A percentile compares a stretch with the other conserved stretches of the same genome.
phyloP scores from a whole-genome alignment of 2,113 vertebrate genomes.

The Suncus etruscus region DNA sequence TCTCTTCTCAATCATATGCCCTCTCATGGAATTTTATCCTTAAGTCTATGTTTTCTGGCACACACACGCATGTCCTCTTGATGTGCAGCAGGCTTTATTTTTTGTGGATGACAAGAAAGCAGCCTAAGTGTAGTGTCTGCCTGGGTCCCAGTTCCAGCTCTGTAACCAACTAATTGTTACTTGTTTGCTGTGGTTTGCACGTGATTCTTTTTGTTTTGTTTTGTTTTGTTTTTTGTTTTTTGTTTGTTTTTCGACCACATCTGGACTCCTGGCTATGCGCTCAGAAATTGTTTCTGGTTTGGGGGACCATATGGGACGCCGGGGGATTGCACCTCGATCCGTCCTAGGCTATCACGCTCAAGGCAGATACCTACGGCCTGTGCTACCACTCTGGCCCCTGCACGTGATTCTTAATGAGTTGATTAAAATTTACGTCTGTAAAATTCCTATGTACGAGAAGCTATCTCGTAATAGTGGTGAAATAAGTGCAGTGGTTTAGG shows the following conservation, averaged over 20 bases:
- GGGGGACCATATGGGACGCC: too few relatives aligned
- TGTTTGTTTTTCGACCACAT: too few relatives aligned
- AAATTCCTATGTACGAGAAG: constrained; percentile 13
- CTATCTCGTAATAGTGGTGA: constrained; percentile 4
- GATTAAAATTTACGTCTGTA: not conserved
- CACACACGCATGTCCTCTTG: constrained; percentile 21
- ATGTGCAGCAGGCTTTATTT: constrained; percentile 31
- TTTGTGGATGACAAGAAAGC: not conserved
- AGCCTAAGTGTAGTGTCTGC: not conserved
- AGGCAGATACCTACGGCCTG: too few relatives aligned
- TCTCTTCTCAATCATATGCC: not conserved
- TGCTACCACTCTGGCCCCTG: not conserved
- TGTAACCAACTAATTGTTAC: not conserved
- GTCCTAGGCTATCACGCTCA: too few relatives aligned
- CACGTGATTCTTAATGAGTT: not conserved
- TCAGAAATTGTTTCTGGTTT: too few relatives aligned
- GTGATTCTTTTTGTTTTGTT: not conserved
- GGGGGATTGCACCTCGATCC: too few relatives aligned
- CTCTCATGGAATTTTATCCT: not conserved
- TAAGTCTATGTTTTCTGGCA: constrained; percentile 39
- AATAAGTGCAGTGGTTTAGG: not conserved
- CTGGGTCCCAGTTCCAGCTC: not conserved
- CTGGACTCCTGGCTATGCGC: too few relatives aligned
- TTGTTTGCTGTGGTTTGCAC: constrained; percentile 40
- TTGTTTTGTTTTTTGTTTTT: not conserved